Evolutionary conservation across 2,113 vertebrate species (phyloP).

Genomic region (Saccopteryx bilineata): DNA sequence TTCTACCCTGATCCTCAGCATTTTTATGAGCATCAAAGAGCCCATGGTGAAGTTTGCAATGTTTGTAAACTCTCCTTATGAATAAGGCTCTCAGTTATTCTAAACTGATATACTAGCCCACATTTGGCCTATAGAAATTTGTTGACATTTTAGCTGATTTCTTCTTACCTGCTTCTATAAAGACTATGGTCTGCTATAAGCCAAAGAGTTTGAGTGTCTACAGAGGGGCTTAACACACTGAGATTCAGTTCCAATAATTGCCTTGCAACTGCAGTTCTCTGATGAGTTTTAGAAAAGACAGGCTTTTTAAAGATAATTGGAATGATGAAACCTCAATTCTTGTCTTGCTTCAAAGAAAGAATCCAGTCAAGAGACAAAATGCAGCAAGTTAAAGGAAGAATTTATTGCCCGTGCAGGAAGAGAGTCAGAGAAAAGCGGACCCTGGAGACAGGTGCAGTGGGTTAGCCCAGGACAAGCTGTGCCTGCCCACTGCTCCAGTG

Average conservation of each 20-base stretch:
- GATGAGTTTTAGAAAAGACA: not conserved
- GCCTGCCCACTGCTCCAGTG: too few species aligned
- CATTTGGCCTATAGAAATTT: not conserved
- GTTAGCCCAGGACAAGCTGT: too few species aligned
- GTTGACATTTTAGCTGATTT: conserved; percentile 24
- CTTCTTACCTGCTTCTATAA: not conserved
- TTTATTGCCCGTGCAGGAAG: too few species aligned
- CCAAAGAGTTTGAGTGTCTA: not conserved
- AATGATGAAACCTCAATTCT: too few species aligned
- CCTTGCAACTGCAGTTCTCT: not conserved
- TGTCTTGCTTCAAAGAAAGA: too few species aligned
- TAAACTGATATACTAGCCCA: not conserved
- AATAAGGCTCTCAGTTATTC: not conserved
- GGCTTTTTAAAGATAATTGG: not conserved
- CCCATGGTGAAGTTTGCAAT: not conserved
- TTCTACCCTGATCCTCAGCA: not conserved
- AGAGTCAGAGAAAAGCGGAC: too few species aligned
- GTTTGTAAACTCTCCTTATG: not conserved
- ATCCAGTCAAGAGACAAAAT: too few species aligned
- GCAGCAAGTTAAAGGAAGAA: too few species aligned
- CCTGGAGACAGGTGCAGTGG: too few species aligned
- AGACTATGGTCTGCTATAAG: not conserved
- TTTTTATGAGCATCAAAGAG: not conserved
- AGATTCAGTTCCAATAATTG: not conserved
- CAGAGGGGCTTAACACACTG: not conserved